Conservation (phyloP, 2,113 vertebrate species). For the Turnix velox region DNA sequence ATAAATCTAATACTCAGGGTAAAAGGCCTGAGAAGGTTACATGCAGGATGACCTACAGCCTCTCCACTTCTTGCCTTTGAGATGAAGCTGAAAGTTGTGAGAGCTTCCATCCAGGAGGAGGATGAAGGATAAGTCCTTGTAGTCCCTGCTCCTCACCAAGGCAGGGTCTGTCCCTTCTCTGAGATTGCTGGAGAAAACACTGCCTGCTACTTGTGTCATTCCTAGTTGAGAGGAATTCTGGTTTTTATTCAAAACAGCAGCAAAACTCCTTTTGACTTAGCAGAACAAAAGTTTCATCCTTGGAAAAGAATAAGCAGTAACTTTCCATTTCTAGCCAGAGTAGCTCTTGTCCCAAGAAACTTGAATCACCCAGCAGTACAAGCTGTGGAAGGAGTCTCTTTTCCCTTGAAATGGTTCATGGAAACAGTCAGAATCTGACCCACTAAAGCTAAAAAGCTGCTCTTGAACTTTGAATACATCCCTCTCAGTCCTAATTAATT, state of each 20-base stretch:
- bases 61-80: background rate
- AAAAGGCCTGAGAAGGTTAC: background rate
- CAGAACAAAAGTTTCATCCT: background rate
- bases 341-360: background rate
- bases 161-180: background rate
- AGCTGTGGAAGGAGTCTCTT: background rate
- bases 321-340: background rate
- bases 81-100: background rate
- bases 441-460: background rate
- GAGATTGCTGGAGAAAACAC: background rate
- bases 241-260: background rate
- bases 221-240: background rate
- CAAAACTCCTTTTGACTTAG: background rate
- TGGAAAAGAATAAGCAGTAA: background rate
- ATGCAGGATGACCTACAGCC: background rate
- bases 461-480: background rate
- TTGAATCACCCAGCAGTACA: background rate
- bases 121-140: background rate
- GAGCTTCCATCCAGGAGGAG: background rate
- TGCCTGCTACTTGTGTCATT: background rate
- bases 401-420: background rate
- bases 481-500: accelerated
- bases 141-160: background rate
- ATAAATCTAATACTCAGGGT: background rate
- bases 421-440: background rate